Percentiles rank a stretch among this genome's conserved stretches.
Evolutionary conservation across 2,888 invertebrate genomes (phyloP).

Genomic region (Empis stercorea): DNA sequence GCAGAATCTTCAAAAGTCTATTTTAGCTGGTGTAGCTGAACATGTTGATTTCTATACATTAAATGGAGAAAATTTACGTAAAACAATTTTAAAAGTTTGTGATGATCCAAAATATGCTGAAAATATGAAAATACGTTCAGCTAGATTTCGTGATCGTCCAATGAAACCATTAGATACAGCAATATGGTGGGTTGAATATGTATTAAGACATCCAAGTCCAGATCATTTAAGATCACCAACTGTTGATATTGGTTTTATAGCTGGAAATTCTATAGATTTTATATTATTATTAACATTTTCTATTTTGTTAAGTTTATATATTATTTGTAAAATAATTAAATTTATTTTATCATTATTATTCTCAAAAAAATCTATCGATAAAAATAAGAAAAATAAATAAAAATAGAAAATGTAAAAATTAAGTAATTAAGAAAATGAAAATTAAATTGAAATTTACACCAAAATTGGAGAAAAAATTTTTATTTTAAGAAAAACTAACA

Average conservation of each 20-base stretch:
- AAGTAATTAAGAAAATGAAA: too few relatives aligned
- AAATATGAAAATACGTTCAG: slow-evolving; percentile 31
- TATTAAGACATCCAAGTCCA: slow-evolving; percentile 41
- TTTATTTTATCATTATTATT: too few relatives aligned
- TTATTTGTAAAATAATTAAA: background rate
- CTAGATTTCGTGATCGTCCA: slow-evolving; percentile 38
- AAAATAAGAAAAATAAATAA: too few relatives aligned
- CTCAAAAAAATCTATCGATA: too few relatives aligned
- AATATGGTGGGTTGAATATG: slow-evolving; percentile 49
- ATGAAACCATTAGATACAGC: slow-evolving; percentile 43
- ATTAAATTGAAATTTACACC: too few relatives aligned
- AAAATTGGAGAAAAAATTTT: too few relatives aligned
- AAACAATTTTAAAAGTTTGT: slow-evolving; percentile 6
- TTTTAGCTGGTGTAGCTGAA: background rate
- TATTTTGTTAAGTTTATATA: background rate
- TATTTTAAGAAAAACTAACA: too few relatives aligned
- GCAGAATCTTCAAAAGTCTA: background rate
- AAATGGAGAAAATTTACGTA: slow-evolving; percentile 5
- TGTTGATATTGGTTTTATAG: slow-evolving; percentile 35
- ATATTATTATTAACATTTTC: slow-evolving; percentile 1
- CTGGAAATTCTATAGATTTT: slow-evolving; percentile 37
- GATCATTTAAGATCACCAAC: slow-evolving; percentile 36
- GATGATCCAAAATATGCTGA: background rate
- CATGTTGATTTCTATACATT: background rate
- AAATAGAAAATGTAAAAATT: too few relatives aligned